A percentile compares a stretch with the other conserved stretches of the same genome.
Evolutionary conservation across 2,113 vertebrate genomes (phyloP).

Genomic region (Urocolius indicus): DNA sequence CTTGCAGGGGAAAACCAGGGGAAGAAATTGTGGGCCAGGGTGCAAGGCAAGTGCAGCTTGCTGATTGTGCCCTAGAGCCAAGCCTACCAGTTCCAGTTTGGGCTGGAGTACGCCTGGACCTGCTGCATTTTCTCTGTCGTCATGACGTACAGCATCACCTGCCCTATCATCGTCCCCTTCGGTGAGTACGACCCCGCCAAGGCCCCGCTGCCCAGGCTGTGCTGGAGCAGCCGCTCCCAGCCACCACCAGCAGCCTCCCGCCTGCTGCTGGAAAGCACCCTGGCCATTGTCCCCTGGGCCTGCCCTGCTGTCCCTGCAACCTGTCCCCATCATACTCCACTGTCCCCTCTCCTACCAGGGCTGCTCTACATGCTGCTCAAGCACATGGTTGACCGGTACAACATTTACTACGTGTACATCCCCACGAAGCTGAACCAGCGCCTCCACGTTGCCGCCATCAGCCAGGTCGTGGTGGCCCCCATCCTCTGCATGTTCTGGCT

Average conservation of each 20-base stretch:
- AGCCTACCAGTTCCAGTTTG: conserved; percentile 95
- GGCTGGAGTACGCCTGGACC: conserved; percentile 96
- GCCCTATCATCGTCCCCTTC: conserved; percentile 93
- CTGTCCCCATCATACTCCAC: neutral
- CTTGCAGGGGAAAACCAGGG: fast-evolving
- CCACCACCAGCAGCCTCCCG: neutral
- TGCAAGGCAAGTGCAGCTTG: neutral
- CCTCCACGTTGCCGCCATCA: conserved; percentile 89
- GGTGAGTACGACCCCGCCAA: conserved; percentile 78
- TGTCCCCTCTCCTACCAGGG: conserved; percentile 70
- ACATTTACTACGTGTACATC: conserved; percentile 95
- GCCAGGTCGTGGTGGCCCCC: conserved; percentile 90
- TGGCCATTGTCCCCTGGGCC: neutral
- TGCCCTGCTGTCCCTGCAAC: neutral
- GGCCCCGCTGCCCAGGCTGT: fast-evolving
- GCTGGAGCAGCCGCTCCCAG: neutral
- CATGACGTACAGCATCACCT: conserved; percentile 96
- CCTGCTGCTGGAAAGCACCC: neutral
- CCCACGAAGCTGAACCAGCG: conserved; percentile 93
- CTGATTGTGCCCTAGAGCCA: conserved; percentile 82
- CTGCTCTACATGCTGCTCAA: conserved; percentile 94
- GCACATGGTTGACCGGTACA: conserved; percentile 95
- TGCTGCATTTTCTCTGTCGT: conserved; percentile 94
- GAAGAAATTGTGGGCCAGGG: neutral
- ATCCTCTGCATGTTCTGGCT: conserved; percentile 95